Evolutionary conservation across 2,888 invertebrate genomes (phyloP), one percentile per base, ranked within the genome.

Genomic region (Drosophila imparisetae): DNA sequence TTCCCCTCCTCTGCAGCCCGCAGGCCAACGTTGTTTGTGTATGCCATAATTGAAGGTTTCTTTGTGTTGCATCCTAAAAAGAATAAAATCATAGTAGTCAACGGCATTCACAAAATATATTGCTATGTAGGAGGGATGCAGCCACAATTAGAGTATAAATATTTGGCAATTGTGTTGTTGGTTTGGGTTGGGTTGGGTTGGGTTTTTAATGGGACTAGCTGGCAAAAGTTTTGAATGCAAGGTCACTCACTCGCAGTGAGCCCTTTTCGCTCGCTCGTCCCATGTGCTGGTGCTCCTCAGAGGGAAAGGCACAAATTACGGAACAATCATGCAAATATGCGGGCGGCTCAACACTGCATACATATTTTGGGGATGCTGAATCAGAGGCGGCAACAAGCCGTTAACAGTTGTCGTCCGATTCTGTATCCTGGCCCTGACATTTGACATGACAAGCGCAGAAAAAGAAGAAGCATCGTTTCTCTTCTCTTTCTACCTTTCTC

Each of bases 91-190:
- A 72, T 72, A 59, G 66, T 48, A 62, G 68, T 73, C 60, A 57
- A 53, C 36, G 48, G 27, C 42, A 66, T 38, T 74, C 45, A 10
- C 49, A 40, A 40, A n/a, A 57, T 21, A 38, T 29, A 32, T 32
- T 34, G 21, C 21, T 36, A 21, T 40, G n/a, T 64, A 45, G 24
- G 42, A 72, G 54, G 54, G 53, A 59, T 72, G 54, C 71, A 67
- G 42, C 68, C 63, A 70, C 78, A 86, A 89, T 87, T 85, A 79
- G 78, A 74, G 78, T 78, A 79, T 82, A 86, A 87, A 86, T 89
- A 86, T 87, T 86, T 86, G 79, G 65, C 75, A 79, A 76, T 79
- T 78, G 74, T 66, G 70, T 64, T 0, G 10, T 32, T 32, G 32
- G 32, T 11, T 3, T 32, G 32, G 32, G 4, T 30, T 30, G 30